Evolutionary conservation across 2,888 invertebrate genomes (phyloP).

Genomic region (Podabrus alpinus): DNA sequence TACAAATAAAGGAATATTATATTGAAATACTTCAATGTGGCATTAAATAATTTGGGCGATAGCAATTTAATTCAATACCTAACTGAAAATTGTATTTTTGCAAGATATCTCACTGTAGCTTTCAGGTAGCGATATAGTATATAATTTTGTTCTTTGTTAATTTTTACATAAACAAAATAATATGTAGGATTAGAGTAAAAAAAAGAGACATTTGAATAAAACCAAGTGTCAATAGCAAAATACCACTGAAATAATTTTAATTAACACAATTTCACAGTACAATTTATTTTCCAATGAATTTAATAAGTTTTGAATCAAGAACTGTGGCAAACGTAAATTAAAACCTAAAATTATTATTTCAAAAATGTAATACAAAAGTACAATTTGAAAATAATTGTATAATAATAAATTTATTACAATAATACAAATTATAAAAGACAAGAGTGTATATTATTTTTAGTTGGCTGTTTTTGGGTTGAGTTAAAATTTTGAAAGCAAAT

Average conservation of each 20-base stretch:
- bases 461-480: constrained; percentile 26
- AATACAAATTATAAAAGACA: constrained; percentile 31
- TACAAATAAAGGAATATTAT: too few relatives aligned
- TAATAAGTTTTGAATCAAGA: constrained; percentile 39
- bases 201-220: background rate
- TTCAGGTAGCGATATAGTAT: too few relatives aligned
- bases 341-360: constrained; percentile 29
- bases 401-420: constrained; percentile 32
- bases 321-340: constrained; percentile 32
- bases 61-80: too few relatives aligned
- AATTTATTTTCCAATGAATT: constrained; percentile 32
- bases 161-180: too few relatives aligned
- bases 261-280: constrained; percentile 45
- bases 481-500: constrained; percentile 39
- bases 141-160: too few relatives aligned
- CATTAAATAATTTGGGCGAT: too few relatives aligned
- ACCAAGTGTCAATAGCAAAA: constrained; percentile 41
- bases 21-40: too few relatives aligned
- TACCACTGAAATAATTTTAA: constrained; percentile 46
- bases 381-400: constrained; percentile 32
- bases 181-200: too few relatives aligned
- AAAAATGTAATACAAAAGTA: constrained; percentile 34
- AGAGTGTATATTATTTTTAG: constrained; percentile 34
- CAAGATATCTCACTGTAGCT: too few relatives aligned
- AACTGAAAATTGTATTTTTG: too few relatives aligned